Evolutionary conservation across 2,888 invertebrate genomes (phyloP), one percentile per base, ranked within the genome.

Genomic region (Dysmachus trigonus): DNA sequence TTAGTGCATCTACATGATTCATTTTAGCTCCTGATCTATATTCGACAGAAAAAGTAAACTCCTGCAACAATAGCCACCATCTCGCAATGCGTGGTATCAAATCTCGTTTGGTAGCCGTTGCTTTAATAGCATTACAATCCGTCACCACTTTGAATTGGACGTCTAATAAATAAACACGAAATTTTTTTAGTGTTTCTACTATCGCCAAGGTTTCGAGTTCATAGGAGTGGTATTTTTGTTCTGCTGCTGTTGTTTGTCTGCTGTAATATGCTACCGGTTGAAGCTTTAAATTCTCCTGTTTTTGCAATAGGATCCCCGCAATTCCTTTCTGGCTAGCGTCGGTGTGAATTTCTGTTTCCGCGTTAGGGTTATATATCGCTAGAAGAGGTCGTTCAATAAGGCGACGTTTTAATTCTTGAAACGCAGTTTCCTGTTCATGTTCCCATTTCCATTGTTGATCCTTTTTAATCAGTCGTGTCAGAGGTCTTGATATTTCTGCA

Each of bases 151-250:
- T 89, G 79, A 90, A 90, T 51, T 87, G 84, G 10, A 85, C 74
- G 8, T 89, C 90, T 10, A 90, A 71, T 7, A 90, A 84, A 86
- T 90, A 91, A 2, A 89, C 87, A 18, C 90, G 62, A 85, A 90
- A 90, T 74, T 89, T 90, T 35, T 90, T 89, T 8, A 90, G 76
- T 6, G 90, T 88, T 88, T 88, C 83, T 30, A 90, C 89, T 22
- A 90, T 87, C 0, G 90, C 90, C 18, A 91, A 76, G 5, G 90
- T 89, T 88, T 91, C 90, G 2, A 91, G 85, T 73, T 91, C 90
- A 87, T 89, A 90, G 72, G 90, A 90, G 27, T 86, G 79, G 81
- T 89, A 90, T 81, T 89, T 89, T 73, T 87, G 77, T 87, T 90
- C 89, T 1, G 89, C 88, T 8, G 88, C 79, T 0, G 89, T 88